Evolutionary conservation across 2,888 invertebrate species (phyloP).

Genomic region (Gari tellinella): DNA sequence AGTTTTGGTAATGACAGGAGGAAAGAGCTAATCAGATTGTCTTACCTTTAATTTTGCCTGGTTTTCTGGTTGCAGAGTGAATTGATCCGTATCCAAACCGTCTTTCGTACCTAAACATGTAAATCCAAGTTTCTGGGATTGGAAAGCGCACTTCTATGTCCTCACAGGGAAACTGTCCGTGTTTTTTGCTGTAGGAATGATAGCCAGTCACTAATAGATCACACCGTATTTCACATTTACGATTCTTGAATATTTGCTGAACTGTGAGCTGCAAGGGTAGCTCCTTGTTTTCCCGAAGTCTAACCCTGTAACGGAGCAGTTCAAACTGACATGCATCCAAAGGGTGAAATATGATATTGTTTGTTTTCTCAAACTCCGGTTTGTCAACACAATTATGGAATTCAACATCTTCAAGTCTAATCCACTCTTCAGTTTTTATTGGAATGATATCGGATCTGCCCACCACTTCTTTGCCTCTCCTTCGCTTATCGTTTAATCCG

Average conservation of each 20-base stretch:
- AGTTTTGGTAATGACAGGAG: too few relatives aligned
- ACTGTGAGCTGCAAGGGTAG: constrained; percentile 97
- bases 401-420: constrained; percentile 95
- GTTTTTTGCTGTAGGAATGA: constrained; percentile 96
- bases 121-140: constrained; percentile 99
- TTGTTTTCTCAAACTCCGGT: constrained; percentile 91
- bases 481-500: constrained; percentile 97
- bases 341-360: constrained; percentile 88
- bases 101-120: constrained; percentile 98
- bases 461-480: constrained; percentile 99
- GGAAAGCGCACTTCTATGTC: constrained; percentile 97
- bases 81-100: constrained; percentile 99
- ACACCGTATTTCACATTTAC: constrained; percentile 95
- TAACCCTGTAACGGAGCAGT: constrained; percentile 95
- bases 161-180: constrained; percentile 90
- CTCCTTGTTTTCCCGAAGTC: constrained; percentile 91
- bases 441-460: constrained; percentile 99
- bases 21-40: background rate
- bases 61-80: constrained; percentile 91
- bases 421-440: constrained; percentile 97
- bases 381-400: constrained; percentile 97
- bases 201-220: constrained; percentile 99
- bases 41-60: constrained; percentile 86
- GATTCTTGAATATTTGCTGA: constrained; percentile 87
- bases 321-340: constrained; percentile 99